Base-by-base conservation (phyloP, 2,797 vertebrate species). In the Cossypha niveicapilla region DNA sequence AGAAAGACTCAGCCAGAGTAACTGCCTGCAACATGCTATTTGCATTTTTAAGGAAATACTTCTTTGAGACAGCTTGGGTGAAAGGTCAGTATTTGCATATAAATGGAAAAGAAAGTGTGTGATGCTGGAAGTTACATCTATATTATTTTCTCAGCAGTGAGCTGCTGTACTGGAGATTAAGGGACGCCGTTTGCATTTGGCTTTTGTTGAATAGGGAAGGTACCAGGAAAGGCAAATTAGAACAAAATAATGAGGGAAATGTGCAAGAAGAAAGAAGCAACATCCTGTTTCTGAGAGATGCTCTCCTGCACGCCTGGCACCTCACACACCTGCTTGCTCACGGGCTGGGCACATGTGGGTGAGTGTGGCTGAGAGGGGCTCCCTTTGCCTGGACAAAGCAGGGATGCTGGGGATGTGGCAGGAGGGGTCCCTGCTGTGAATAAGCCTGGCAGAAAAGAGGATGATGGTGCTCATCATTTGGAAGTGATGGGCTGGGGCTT, bases 51-150 rank as follows among this genome's bases (percentile, higher is more conserved):
- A 98, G 97, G 97, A 97, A 98, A 97, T 97, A 96, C 94, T 97
- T 97, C 97, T 98, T 97, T 94, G 97, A 98, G 98, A 96, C 97
- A 97, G 97, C 97, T 94, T 92, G 97, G 98, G 98, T 98, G 97
- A 98, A 98, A 98, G 98, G 98, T 98, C 97, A 10, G 58, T 53
- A 98, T 98, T 98, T 98, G 97, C 98, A 98, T 98, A 97, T 98
- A 98, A 98, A 98, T 98, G 97, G 97, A 97, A 98, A 97, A 97
- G 97, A 97, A 97, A 97, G 97, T 97, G 97, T 96, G 81, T 94
- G 96, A 90, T 96, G 97, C 97, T 97, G 97, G 96, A 98, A 98
- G 98, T 97, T 97, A 96, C 96, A 95, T 97, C 97, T 97, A 94
- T 97, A 97, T 98, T 98, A 98, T 98, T 98, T 98, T 97, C 98